Evolutionary conservation across 2,888 invertebrate genomes (phyloP).

Genomic region (Aethes cnicana): DNA sequence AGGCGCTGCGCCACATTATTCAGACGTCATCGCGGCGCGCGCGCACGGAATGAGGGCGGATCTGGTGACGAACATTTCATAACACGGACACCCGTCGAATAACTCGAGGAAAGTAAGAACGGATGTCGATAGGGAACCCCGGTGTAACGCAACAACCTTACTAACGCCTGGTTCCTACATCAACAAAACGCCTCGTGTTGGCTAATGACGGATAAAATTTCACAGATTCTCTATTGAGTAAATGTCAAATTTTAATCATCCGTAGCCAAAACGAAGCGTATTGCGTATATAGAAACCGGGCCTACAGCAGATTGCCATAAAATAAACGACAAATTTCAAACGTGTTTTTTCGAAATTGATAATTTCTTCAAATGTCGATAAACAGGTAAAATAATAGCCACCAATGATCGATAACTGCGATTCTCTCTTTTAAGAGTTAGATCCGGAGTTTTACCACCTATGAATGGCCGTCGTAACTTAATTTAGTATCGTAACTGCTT

Average conservation of each 20-base stretch:
- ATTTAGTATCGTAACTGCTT: slow-evolving; percentile 24
- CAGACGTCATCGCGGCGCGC: slow-evolving; percentile 48
- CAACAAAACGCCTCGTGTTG: too few species aligned
- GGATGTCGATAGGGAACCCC: slow-evolving; percentile 49
- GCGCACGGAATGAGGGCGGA: slow-evolving; percentile 58
- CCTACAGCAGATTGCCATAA: too few species aligned
- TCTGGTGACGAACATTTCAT: slow-evolving; percentile 57
- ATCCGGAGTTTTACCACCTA: slow-evolving; percentile 13
- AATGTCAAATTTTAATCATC: too few species aligned
- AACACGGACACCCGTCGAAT: slow-evolving; percentile 44
- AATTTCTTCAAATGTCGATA: not conserved
- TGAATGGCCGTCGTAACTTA: slow-evolving; percentile 9
- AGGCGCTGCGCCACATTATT: slow-evolving; percentile 49
- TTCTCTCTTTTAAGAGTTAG: not conserved
- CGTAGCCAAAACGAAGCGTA: too few species aligned
- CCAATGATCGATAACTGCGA: not conserved
- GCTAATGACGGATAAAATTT: too few species aligned
- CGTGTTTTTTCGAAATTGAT: too few species aligned
- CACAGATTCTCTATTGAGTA: too few species aligned
- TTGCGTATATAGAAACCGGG: too few species aligned
- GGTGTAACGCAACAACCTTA: slow-evolving; percentile 29
- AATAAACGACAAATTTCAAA: too few species aligned
- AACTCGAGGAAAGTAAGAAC: slow-evolving; percentile 56
- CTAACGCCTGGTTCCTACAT: not conserved
- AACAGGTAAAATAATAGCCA: not conserved